Evolutionary conservation across 1,140 invertebrate genomes (phyloP).

Genomic region (Drosophila tristis): DNA sequence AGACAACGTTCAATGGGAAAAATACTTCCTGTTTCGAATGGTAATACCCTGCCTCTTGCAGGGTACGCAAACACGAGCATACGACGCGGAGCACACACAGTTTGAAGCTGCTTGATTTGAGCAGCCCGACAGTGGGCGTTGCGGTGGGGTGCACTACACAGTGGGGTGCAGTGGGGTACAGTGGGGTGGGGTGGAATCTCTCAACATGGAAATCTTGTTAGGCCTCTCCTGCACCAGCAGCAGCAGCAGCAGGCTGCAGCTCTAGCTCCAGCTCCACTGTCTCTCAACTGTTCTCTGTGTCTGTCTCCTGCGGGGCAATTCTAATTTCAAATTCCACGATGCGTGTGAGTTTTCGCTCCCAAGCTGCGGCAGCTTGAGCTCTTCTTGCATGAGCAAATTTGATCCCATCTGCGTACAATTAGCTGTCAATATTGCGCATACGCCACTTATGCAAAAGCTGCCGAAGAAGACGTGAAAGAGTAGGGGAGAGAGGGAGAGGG

Average conservation of each 20-base stretch:
- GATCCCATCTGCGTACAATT: conserved; percentile 78
- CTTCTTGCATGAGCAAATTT: conserved; percentile 68
- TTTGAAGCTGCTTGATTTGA: conserved; percentile 60
- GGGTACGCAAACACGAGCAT: too few relatives aligned
- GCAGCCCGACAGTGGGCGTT: conserved; percentile 33
- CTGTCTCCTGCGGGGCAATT: conserved; percentile 64
- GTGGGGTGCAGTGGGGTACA: not conserved
- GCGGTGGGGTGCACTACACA: conserved; percentile 1
- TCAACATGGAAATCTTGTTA: conserved; percentile 77
- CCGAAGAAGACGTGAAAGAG: conserved; percentile 18
- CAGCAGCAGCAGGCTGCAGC: too few relatives aligned
- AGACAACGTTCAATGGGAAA: too few relatives aligned
- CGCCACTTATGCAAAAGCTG: conserved; percentile 64
- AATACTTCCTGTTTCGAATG: too few relatives aligned
- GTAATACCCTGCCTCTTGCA: too few relatives aligned
- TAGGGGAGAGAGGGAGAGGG: too few relatives aligned
- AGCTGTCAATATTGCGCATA: conserved; percentile 79
- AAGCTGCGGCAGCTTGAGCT: not conserved
- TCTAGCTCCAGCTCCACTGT: too few relatives aligned
- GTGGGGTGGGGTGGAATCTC: conserved; percentile 20
- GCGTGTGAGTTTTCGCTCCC: conserved; percentile 27
- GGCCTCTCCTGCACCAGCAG: not conserved
- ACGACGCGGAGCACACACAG: too few relatives aligned
- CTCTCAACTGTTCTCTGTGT: not conserved
- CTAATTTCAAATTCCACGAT: conserved; percentile 71